phyloP scores from a whole-genome alignment of 1,140 invertebrate genomes.

The Oryzaephilus surinamensis region DNA sequence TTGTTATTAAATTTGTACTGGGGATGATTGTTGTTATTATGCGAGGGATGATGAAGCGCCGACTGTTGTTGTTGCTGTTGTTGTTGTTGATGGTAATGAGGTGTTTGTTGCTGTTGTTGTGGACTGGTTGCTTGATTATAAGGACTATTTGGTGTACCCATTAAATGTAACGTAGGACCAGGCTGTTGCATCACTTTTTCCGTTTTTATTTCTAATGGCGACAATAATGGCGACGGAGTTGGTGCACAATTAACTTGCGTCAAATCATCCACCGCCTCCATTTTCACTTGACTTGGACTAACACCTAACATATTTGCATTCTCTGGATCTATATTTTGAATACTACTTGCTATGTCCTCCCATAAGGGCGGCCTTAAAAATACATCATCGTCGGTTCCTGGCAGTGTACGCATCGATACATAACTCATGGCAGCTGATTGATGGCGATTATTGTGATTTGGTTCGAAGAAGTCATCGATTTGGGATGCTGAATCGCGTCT shows the following conservation, averaged over 20 bases:
- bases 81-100: constrained; percentile 37
- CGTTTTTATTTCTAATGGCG: constrained; percentile 63
- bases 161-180: constrained; percentile 42
- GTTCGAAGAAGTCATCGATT: constrained; percentile 60
- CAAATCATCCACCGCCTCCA: constrained; percentile 57
- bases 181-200: constrained; percentile 41
- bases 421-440: constrained; percentile 40
- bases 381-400: constrained; percentile 55
- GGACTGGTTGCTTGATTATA: constrained; percentile 30
- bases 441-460: constrained; percentile 18
- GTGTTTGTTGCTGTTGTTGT: constrained; percentile 32
- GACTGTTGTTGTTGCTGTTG: constrained; percentile 27
- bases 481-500: constrained; percentile 50
- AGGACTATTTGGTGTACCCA: constrained; percentile 39
- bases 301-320: constrained; percentile 74
- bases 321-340: constrained; percentile 77
- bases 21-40: constrained; percentile 26
- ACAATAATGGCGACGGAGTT: constrained; percentile 55
- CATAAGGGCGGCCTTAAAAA: constrained; percentile 72
- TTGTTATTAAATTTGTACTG: constrained; percentile 32
- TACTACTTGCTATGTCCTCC: constrained; percentile 82
- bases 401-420: constrained; percentile 40
- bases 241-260: constrained; percentile 37
- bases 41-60: constrained; percentile 25
- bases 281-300: constrained; percentile 54